These are phyloP conservation scores for Porphyrio hochstetteri DNA, from an alignment of 2,113 vertebrate genomes.

Conservation along the genomic window DNA sequence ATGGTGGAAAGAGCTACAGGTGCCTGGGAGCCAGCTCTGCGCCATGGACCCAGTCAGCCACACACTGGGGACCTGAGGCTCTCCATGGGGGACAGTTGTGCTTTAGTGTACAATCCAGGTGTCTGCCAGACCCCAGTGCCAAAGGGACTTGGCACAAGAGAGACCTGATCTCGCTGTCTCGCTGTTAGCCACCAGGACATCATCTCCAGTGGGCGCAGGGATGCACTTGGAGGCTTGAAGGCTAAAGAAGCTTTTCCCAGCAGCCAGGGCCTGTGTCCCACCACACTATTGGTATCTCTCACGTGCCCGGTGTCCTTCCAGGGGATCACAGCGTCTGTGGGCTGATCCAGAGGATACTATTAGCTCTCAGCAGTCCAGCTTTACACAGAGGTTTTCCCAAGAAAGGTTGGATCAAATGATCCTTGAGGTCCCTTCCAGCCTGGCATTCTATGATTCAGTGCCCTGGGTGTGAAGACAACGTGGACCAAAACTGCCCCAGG, in stretches of 20 bases:
- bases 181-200: background rate
- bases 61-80: fast-evolving
- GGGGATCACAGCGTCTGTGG: fast-evolving
- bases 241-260: background rate
- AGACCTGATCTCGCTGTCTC: background rate
- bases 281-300: background rate
- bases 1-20: background rate
- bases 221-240: background rate
- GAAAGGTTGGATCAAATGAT: too few relatives aligned
- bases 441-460: background rate
- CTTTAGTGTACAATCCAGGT: background rate
- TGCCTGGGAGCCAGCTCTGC: background rate
- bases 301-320: background rate
- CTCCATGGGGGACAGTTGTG: background rate
- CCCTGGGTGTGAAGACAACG: background rate
- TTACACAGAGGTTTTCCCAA: too few relatives aligned
- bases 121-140: background rate
- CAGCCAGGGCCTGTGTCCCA: background rate
- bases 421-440: too few relatives aligned
- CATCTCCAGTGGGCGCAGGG: background rate
- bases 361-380: background rate
- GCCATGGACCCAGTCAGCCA: fast-evolving
- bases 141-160: background rate
- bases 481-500: background rate
- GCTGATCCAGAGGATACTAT: background rate